Conservation (phyloP, 2,113 vertebrate species). For the Maccullochella peelii region DNA sequence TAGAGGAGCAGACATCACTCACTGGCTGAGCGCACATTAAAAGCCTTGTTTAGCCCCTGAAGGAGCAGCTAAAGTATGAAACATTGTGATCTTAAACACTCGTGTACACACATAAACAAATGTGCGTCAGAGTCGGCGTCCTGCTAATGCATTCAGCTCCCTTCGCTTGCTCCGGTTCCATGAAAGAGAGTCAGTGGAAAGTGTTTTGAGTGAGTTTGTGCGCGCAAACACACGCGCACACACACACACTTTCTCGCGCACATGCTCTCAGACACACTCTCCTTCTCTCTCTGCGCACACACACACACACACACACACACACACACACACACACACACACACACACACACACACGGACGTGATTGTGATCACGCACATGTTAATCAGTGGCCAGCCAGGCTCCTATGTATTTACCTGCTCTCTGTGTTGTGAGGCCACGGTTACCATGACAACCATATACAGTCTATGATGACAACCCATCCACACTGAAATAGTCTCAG, state of each 20-base stretch:
- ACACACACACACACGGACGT: constrained; percentile 28
- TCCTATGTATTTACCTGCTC: constrained; percentile 71
- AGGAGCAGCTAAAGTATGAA: constrained; percentile 58
- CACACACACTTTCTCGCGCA: background rate
- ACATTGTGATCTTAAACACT: constrained; percentile 58
- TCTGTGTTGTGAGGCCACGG: constrained; percentile 62
- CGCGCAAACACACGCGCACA: constrained; percentile 1
- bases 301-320: constrained; percentile 18
- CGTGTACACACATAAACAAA: constrained; percentile 52
- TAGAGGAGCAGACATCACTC: constrained; percentile 31
- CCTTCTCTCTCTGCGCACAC: background rate
- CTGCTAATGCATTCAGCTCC: constrained; percentile 53
- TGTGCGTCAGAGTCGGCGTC: constrained; percentile 58
- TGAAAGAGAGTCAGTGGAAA: constrained; percentile 64
- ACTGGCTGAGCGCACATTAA: constrained; percentile 49
- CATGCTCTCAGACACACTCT: constrained; percentile 14
- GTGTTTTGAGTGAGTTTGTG: constrained; percentile 38
- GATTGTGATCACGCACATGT: constrained; percentile 58
- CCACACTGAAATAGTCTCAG: constrained; percentile 76
- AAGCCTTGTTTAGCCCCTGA: constrained; percentile 59
- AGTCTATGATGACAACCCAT: constrained; percentile 55
- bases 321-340: constrained; percentile 10
- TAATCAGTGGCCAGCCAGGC: constrained; percentile 61
- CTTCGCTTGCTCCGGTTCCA: constrained; percentile 36
- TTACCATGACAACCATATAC: constrained; percentile 78